Evolutionary conservation across 2,888 invertebrate species (phyloP), one percentile per base, ranked within the genome.

Genomic region (Apodemia zela): DNA sequence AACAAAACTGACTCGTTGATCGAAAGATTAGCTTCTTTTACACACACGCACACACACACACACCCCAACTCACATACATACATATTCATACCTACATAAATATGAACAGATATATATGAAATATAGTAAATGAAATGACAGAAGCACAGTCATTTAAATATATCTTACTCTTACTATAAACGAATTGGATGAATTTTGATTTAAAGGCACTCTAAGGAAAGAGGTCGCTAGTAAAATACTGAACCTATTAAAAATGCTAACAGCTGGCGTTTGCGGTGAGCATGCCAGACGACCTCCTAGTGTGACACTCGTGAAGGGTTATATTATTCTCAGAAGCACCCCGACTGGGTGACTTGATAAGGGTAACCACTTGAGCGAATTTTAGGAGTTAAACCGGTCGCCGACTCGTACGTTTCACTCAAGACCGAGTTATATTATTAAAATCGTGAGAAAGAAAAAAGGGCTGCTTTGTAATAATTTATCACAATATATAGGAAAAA

Each of bases 241-340:
- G 13, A 13, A 21, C 15, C 8, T 18, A 10, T 13, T 11, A 54
- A 15, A 54, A 54, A 54, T 33, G 33, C 33, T 33, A 33, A 54
- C 51, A 51, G 51, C 51, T 54, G 51, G 11, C 51, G 51, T 13
- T 54, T 54, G 51, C 25, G 51, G 51, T 54, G 25, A 15, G 51
- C 21, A 21, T 13, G 51, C 21, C 25, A 25, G 25, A 25, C 51
- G 51, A 54, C 51, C 51, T 21, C 51, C 51, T 54, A 54, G 51
- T 11, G 51, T 21, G 51, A 54, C 51, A 54, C 11, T 21, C 51
- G 51, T 21, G 13, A 54, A 54, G 51, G 51, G 51, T 54, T 54
- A 18, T 3, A 21, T 54, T 54, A 54, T 54, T 54, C 51, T 21
- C 51, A 54, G 51, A 15, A 54, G 51, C 13, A 54, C 51, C 51